Base-by-base conservation (phyloP, 2,888 invertebrate genomes). In the Drosophila suboccidentalis region DNA sequence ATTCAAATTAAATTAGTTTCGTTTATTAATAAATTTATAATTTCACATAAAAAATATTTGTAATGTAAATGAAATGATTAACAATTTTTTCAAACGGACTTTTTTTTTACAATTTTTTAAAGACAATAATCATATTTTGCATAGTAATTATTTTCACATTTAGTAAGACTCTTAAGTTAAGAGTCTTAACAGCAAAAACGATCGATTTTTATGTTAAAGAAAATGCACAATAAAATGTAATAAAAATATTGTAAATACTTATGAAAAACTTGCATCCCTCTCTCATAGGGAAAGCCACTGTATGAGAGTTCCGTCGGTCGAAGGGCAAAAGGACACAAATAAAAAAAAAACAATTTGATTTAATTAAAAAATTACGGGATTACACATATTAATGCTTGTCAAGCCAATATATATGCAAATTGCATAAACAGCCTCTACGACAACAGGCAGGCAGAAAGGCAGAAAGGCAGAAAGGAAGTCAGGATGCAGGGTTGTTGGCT, bases 341-440 rank as follows among this genome's bases (percentile, higher is more conserved):
- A 15, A 46, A 32, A 32, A 34, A 57, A 75, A 81, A 81, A 82
- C 87, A 89, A 87, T 90, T 89, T 89, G 89, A 89, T 90, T 90
- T 90, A 90, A 90, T 90, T 90, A 90, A 90, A 90, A 90, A 90
- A 90, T 90, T 90, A 90, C 76, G 75, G 90, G 90, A 90, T 90
- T 90, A 90, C 89, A 90, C 76, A 85, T 78, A 87, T 82, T 87
- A 87, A 87, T 87, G 86, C 89, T 84, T 87, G 87, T 86, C 86
- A 78, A 89, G 85, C 86, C 90, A 90, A 90, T 90, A 90, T 90
- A 90, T 90, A 90, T 90, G 90, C 90, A 90, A 90, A 90, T 90
- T 88, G 80, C 66, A 69, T 54, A 78, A 65, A 79, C 60, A 75
- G 62, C 54, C 55, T 38, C 57, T 47, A 51, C 54, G 66, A 66